These are phyloP conservation scores for Mus minutoides DNA, from an alignment of 2,797 vertebrate genomes.

Conservation along the genomic window DNA sequence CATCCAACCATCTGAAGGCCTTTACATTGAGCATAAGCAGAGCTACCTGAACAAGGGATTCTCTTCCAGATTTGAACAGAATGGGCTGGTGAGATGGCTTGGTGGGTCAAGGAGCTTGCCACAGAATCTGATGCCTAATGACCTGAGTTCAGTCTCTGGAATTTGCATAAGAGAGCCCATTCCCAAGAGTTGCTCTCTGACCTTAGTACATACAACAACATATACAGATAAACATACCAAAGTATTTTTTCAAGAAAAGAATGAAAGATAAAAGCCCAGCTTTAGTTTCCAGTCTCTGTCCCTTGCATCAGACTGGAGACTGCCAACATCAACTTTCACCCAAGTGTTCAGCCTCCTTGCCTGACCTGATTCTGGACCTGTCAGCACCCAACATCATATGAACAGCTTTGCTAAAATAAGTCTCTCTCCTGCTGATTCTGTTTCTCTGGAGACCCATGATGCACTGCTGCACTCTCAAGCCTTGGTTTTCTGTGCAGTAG, in stretches of 20 bases:
- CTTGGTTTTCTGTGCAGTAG: conserved; percentile 13
- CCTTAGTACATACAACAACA: not conserved
- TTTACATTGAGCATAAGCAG: not conserved
- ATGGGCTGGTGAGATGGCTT: not conserved
- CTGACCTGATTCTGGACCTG: not conserved
- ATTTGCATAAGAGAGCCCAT: not conserved
- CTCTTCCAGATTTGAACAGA: not conserved
- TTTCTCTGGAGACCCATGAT: not conserved
- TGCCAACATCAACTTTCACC: not conserved
- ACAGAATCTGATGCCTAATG: not conserved
- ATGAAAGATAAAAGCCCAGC: not conserved
- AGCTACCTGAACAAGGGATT: conserved; percentile 16
- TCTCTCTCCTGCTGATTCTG: not conserved
- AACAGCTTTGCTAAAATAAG: not conserved
- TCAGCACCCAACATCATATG: not conserved
- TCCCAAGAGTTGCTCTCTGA: not conserved
- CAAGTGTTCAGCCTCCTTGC: not conserved
- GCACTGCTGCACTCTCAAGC: not conserved
- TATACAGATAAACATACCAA: not conserved
- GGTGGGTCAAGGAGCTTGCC: not conserved
- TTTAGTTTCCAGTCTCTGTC: not conserved
- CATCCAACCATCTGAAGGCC: not conserved
- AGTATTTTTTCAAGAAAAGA: not conserved
- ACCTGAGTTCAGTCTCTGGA: not conserved
- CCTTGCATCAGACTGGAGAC: not conserved